A percentile compares a stretch with the other conserved stretches of the same genome.
Evolutionary conservation across 2,113 vertebrate species (phyloP).

Genomic region (Eupsittula cactorum): DNA sequence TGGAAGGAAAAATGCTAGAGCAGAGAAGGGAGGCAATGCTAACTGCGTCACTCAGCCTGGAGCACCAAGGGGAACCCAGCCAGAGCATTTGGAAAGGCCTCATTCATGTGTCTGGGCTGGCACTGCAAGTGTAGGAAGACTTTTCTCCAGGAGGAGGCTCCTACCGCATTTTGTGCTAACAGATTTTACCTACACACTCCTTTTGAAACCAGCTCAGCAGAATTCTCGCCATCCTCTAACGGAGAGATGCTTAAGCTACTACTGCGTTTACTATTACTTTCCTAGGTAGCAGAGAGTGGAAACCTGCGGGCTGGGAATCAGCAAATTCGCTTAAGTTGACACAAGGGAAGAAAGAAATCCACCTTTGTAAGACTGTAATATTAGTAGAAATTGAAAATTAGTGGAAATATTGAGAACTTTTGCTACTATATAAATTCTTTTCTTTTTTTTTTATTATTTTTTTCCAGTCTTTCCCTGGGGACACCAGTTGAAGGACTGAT

Average conservation of each 20-base stretch:
- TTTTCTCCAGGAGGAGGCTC: conserved; percentile 45
- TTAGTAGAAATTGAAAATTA: neutral
- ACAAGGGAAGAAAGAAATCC: neutral
- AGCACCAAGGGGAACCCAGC: neutral
- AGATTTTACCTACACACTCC: neutral
- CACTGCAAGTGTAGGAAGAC: neutral
- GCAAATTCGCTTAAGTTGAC: neutral
- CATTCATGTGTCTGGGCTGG: neutral
- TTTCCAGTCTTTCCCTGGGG: neutral
- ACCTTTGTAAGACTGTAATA: neutral
- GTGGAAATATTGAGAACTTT: neutral
- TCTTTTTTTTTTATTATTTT: neutral
- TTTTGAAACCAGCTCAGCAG: neutral
- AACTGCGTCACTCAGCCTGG: neutral
- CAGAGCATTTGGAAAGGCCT: neutral
- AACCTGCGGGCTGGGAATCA: neutral
- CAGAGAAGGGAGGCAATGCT: neutral
- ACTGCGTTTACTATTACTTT: neutral
- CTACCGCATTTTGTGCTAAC: neutral
- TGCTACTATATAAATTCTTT: neutral
- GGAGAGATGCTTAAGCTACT: neutral
- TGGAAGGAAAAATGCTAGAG: neutral
- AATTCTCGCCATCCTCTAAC: neutral
- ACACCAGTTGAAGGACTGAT: neutral
- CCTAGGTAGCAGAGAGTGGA: neutral